Evolutionary conservation across 1,140 invertebrate species (phyloP), one percentile per base, ranked within the genome.

Genomic region (Gerris buenoi): DNA sequence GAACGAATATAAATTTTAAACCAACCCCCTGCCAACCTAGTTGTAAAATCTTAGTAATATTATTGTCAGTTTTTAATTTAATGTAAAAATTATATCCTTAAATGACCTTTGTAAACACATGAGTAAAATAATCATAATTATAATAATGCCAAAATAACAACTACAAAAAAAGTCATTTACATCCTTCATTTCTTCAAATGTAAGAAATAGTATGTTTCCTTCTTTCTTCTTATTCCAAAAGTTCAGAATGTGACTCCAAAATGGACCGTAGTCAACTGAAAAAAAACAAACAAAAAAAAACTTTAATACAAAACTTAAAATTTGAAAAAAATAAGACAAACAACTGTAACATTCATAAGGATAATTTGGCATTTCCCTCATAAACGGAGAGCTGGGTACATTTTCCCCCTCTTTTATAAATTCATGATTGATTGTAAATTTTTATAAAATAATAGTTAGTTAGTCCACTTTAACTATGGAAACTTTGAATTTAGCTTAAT

Each of bases 131-230:
- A n/a, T n/a, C n/a, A n/a, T n/a, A n/a, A n/a, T n/a, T n/a, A n/a
- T n/a, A n/a, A n/a, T n/a, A n/a, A n/a, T n/a, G n/a, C 3, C 3
- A 60, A 25, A 25, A 22, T 60, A 22, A 60, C 23, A 60, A 5
- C 15, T 22, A 60, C 22, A 22, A 22, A 60, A 3, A 60, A 60
- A 60, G 58, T 60, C 3, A 22, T 28, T 69, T 66, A 73, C 72
- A 61, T 69, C 70, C 71, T 79, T 79, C 73, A 79, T 73, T 56
- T 82, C 78, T 72, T 83, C 81, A 69, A 77, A 83, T 63, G 75
- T 81, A 2, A 81, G 46, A 66, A 83, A 78, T n/a, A 78, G 70
- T 15, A 82, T 70, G 66, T 82, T 81, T 0, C 76, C 71, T 29
- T 80, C 71, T 33, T 78, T 25, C 58, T 76, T 71, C 26, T 73